A percentile compares a stretch with the other conserved stretches of the same genome.
These are phyloP conservation scores for Leptinotarsa tumamoca DNA, from an alignment of 2,888 invertebrate species.

Conservation along the genomic window DNA sequence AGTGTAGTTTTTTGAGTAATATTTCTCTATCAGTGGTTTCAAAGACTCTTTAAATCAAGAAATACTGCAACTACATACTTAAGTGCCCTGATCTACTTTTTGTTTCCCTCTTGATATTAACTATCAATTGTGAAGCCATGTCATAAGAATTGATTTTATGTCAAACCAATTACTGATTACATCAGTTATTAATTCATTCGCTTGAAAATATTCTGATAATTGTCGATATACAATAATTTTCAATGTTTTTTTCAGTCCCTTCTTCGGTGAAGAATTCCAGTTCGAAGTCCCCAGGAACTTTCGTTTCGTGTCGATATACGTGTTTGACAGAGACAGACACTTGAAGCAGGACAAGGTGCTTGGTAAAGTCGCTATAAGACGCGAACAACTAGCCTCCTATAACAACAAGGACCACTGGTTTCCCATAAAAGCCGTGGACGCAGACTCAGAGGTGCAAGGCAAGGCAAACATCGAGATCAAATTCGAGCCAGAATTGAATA, in stretches of 20 bases:
- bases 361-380: slow-evolving; percentile 88
- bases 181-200: no score
- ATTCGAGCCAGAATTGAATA: slow-evolving; percentile 71
- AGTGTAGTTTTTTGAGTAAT: no score
- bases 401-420: slow-evolving; percentile 96
- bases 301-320: slow-evolving; percentile 88
- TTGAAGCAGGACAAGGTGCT: slow-evolving; percentile 86
- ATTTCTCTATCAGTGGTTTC: no score
- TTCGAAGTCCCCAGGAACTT: slow-evolving; percentile 92
- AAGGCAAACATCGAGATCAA: slow-evolving; percentile 88
- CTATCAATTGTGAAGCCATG: no score
- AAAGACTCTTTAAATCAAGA: no score
- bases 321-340: slow-evolving; percentile 87
- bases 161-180: no score
- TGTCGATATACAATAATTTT: no score
- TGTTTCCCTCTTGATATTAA: no score
- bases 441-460: slow-evolving; percentile 91
- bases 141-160: no score
- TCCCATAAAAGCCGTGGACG: slow-evolving; percentile 84
- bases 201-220: no score
- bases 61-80: no score
- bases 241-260: slow-evolving; percentile 75
- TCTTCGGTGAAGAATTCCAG: slow-evolving; percentile 93
- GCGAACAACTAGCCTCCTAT: slow-evolving; percentile 87
- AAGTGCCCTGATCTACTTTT: no score